Evolutionary conservation across 2,113 vertebrate species (phyloP).

Genomic region (Martes martes): DNA sequence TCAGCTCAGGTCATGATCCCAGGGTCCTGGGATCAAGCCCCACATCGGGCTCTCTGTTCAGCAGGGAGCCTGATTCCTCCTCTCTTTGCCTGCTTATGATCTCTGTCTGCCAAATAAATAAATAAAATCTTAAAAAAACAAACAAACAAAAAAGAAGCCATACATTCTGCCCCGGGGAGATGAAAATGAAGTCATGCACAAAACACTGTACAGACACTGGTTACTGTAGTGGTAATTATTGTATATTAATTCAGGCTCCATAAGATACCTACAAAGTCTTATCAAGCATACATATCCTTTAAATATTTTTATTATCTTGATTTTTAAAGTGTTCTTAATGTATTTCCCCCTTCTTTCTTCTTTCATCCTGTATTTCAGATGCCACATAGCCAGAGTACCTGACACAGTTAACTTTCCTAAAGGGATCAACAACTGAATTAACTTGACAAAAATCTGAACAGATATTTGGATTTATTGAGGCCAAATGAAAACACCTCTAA

Average conservation of each 20-base stretch:
- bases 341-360: background rate
- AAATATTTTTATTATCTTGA: background rate
- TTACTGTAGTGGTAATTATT: background rate
- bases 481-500: background rate
- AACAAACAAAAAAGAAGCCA: background rate
- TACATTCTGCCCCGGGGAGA: background rate
- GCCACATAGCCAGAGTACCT: background rate
- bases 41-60: too few species aligned
- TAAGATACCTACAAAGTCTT: background rate
- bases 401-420: background rate
- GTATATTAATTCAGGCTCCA: background rate
- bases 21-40: too few species aligned
- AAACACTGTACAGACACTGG: background rate
- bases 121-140: too few species aligned
- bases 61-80: too few species aligned
- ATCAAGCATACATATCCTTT: background rate
- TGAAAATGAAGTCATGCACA: background rate
- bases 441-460: constrained; percentile 3
- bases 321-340: background rate
- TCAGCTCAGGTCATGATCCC: too few species aligned
- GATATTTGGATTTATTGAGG: background rate
- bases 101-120: too few species aligned
- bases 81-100: too few species aligned
- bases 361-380: background rate
- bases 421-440: background rate